Evolutionary conservation across 2,888 invertebrate species (phyloP), one percentile per base, ranked within the genome.

Genomic region (Ptilodon capucinus): DNA sequence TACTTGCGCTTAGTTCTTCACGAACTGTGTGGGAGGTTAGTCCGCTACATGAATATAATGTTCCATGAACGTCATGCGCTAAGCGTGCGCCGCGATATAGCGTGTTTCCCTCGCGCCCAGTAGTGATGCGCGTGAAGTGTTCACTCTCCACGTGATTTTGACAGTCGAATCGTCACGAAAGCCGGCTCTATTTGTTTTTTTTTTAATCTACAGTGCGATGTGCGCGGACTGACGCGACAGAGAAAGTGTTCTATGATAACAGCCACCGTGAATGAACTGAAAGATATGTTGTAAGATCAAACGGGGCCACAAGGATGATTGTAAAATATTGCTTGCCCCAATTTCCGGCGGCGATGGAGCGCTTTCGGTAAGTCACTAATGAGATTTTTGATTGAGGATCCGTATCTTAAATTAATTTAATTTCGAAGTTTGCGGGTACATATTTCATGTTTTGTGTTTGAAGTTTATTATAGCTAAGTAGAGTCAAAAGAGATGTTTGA

Each of bases 21-120:
- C 88, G 82, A 89, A 87, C 89, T 82, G 86, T 89, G 89, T 90
- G 83, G 86, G 89, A 88, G 90, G 89, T 81, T 86, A 88, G 89
- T 88, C 85, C 81, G 86, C 82, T 87, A 85, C 84, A 84, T 86
- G 86, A 84, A 75, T 83, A 81, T 81, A 78, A 85, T 84, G 80
- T 77, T 79, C 65, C 73, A 75, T 76, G 75, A 79, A 83, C 81
- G 88, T 79, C 87, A 86, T 85, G 86, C 84, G 89, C 81, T 79
- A 73, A 75, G 68, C 71, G 72, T 60, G 53, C 68, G 78, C 71
- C 76, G 85, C 83, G 84, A 79, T 84, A 81, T 85, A 78, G 78
- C 81, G 75, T 75, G 72, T 77, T 76, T 72, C 78, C 77, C 75
- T 60, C 70, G 71, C 73, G 65, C 67, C 64, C 68, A 62, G 62